phyloP scores from a whole-genome alignment of 2,113 vertebrate species.

The Azemiops feae region DNA sequence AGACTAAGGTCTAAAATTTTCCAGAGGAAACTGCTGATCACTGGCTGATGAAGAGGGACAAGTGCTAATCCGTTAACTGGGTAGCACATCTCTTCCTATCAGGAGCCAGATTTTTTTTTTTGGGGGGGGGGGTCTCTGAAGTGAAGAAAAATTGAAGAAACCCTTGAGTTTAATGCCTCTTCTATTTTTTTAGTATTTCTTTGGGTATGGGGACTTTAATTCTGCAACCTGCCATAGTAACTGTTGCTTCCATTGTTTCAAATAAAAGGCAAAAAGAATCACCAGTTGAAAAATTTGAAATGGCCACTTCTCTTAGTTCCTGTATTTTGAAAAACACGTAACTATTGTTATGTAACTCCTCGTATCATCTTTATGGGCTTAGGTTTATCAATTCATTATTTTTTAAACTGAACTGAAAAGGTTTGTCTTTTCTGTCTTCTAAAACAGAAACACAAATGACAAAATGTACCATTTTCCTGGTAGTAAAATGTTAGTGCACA shows the following conservation, averaged over 20 bases:
- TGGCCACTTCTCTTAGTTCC: neutral
- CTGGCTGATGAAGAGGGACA: neutral
- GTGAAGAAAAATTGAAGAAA: neutral
- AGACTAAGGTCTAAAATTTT: neutral
- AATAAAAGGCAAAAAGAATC: neutral
- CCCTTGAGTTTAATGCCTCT: neutral
- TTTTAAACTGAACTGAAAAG: slow-evolving; percentile 2
- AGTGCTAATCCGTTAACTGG: neutral
- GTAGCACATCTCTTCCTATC: neutral
- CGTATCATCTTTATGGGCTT: neutral
- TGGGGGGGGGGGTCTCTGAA: neutral
- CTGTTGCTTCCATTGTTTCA: neutral
- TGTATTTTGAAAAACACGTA: neutral
- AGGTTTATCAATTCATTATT: neutral
- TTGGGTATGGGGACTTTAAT: neutral
- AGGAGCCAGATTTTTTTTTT: neutral
- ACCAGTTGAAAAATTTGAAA: neutral
- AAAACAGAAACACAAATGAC: neutral
- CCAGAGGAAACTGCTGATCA: neutral
- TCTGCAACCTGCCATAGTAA: neutral
- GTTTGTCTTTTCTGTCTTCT: neutral
- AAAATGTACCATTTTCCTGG: slow-evolving; percentile 30
- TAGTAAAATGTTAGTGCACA: slow-evolving; percentile 35
- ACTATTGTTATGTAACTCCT: neutral
- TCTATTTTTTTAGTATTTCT: neutral